Conservation (phyloP, 53 echinoderm and acorn worm species). For the Arbacia lixula region DNA sequence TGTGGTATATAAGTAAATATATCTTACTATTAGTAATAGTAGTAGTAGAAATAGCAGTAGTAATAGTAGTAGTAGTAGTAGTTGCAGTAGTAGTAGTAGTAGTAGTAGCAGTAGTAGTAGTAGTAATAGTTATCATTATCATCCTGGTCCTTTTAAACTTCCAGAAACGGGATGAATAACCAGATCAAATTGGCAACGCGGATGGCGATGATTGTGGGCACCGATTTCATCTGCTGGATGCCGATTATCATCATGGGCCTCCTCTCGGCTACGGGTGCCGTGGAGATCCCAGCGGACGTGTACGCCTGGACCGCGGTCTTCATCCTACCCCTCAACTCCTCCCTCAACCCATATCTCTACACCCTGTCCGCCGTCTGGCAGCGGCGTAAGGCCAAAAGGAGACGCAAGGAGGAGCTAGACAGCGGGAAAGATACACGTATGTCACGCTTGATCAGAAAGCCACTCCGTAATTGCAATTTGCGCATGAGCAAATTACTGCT, state of each 20-base stretch:
- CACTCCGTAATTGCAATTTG: too few species aligned
- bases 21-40: too few species aligned
- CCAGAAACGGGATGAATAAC: slow-evolving; percentile 11
- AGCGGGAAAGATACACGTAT: slow-evolving; percentile 10
- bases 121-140: too few species aligned
- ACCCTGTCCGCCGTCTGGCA: slow-evolving; percentile 49
- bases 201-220: slow-evolving; percentile 65
- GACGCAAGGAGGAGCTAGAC: not conserved
- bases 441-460: too few species aligned
- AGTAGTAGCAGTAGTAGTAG: too few species aligned
- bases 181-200: slow-evolving; percentile 61
- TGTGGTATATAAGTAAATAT: too few species aligned
- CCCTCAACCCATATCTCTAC: slow-evolving; percentile 69
- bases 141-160: too few species aligned
- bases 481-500: too few species aligned
- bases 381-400: slow-evolving; percentile 5
- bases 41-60: too few species aligned
- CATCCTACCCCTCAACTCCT: slow-evolving; percentile 65
- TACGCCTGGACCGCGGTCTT: slow-evolving; percentile 71
- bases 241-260: slow-evolving; percentile 67
- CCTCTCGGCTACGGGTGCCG: slow-evolving; percentile 26
- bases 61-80: too few species aligned
- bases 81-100: too few species aligned
- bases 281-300: slow-evolving; percentile 51
- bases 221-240: slow-evolving; percentile 72